phyloP scores from a whole-genome alignment of 2,113 vertebrate species.

The Struthidea cinerea region DNA sequence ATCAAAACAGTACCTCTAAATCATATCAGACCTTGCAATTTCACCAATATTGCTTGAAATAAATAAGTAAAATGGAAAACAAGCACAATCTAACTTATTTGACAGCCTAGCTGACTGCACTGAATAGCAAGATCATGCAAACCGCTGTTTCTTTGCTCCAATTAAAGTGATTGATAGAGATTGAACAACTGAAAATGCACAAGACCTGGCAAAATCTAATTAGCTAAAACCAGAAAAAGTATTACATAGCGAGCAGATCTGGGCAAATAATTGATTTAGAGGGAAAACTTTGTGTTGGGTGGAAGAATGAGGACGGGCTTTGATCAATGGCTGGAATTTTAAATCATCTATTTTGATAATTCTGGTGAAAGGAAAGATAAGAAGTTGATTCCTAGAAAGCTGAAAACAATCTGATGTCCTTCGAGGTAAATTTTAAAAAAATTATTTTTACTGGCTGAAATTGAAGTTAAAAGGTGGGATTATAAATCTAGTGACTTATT shows the following conservation, averaged over 20 bases:
- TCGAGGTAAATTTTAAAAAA: neutral
- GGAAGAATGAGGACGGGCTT: neutral
- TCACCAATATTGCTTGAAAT: neutral
- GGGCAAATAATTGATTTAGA: conserved; percentile 1
- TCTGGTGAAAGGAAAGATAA: neutral
- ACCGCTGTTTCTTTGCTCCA: neutral
- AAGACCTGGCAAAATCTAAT: conserved; percentile 18
- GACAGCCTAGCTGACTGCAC: conserved; percentile 1
- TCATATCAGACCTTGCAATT: neutral
- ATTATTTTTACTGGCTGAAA: neutral
- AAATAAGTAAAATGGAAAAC: conserved; percentile 13
- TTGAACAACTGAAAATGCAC: conserved; percentile 7
- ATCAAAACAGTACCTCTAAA: neutral
- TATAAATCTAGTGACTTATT: neutral
- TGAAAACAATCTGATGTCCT: neutral
- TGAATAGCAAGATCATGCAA: neutral
- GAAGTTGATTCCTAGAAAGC: neutral
- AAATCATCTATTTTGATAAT: neutral
- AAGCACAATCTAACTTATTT: neutral
- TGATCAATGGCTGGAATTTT: neutral
- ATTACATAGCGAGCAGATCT: neutral
- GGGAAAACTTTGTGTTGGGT: neutral
- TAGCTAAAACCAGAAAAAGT: conserved; percentile 12
- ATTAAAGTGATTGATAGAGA: conserved; percentile 41
- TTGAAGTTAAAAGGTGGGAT: neutral